Conservation (phyloP, 2,797 vertebrate species). For the Phrynocephalus guinanensis region DNA sequence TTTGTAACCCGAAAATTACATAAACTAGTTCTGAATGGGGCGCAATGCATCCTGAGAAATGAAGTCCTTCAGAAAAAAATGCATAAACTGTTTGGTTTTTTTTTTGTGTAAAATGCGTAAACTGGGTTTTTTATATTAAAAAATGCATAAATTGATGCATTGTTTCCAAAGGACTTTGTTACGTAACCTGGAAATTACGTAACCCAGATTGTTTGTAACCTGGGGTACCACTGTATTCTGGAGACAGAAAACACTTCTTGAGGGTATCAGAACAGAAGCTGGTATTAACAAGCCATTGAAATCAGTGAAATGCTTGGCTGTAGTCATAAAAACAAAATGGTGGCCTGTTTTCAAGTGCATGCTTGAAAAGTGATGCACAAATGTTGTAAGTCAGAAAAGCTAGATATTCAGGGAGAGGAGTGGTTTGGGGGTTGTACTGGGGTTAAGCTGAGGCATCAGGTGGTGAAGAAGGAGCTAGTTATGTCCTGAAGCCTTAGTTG, state of each 20-base stretch:
- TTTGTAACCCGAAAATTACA: too few species aligned
- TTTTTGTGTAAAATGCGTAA: too few species aligned
- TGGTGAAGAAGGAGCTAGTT: too few species aligned
- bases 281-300: neutral
- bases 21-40: too few species aligned
- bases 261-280: neutral
- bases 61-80: too few species aligned
- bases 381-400: neutral
- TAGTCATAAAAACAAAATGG: neutral
- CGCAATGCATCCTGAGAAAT: too few species aligned
- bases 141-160: neutral
- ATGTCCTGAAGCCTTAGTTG: too few species aligned
- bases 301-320: constrained; percentile 5
- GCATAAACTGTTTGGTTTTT: too few species aligned
- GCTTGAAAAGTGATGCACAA: neutral
- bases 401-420: neutral
- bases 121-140: too few species aligned
- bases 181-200: too few species aligned
- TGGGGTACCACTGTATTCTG: neutral
- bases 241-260: neutral
- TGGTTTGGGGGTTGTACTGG: neutral
- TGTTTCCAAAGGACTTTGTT: too few species aligned
- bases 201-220: too few species aligned
- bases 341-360: constrained; percentile 7
- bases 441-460: neutral